Evolutionary conservation across 2,888 invertebrate species (phyloP), one percentile per base, ranked within the genome.

Genomic region (Cataglyphis altisquamis): DNA sequence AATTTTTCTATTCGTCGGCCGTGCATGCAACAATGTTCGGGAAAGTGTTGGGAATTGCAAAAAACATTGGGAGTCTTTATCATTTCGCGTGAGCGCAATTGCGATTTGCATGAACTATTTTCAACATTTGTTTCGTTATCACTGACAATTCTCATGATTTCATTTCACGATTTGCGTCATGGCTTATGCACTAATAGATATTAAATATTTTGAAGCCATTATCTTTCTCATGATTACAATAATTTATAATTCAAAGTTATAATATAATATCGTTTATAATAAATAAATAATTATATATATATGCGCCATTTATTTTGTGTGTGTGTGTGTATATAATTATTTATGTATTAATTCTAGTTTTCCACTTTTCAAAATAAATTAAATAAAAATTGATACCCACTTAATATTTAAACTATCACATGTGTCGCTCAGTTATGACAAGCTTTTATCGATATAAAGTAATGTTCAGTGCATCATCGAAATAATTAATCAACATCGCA

Each of bases 1-100:
- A 86, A 90, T 90, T 85, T 74, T 82, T 86, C 77, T 55, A 39
- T 64, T 77, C 70, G 45, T n/a, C 41, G 75, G 52, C 52, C 72
- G 36, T 18, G 57, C 25, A 45, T 41, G 84, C 77, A 55, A 70
- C 48, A 74, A 81, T 41, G 15, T 74, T 48, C 36, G 72, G 36
- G 29, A 62, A 72, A 74, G 66, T 77, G 67, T 72, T 29, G 84
- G 81, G 84, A 90, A 88, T 90, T 45, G 67, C 39, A 81, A 84
- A 85, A 90, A 88, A 86, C 81, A 86, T 39, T 52, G 48, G 18
- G 18, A 60, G 72, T 29, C 36, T 81, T 64, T 67, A 75, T 82
- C 39, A 57, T 78, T 84, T 74, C 64, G 36, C 60, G 32, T 48
- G 41, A 39, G n/a, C 52, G 66, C 25, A 25, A 55, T 62, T 39